Percentiles rank a stretch among this genome's conserved stretches.
phyloP scores from a whole-genome alignment of 2,888 invertebrate species.

The Apodemia mormo region DNA sequence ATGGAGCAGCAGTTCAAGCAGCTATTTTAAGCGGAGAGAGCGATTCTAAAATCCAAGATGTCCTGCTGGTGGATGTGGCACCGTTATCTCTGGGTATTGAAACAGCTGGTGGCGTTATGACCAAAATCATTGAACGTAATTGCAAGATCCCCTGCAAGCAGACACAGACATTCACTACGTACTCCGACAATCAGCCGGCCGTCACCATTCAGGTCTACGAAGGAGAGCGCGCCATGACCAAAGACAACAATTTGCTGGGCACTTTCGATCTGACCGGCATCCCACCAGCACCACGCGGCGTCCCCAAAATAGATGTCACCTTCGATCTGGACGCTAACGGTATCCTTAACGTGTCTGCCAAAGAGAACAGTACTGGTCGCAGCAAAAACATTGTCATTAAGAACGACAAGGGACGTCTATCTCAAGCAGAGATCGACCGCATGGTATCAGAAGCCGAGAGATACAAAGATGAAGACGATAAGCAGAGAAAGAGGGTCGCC shows the following conservation, averaged over 20 bases:
- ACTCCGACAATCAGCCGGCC: conserved; percentile 26
- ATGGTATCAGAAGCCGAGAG: conserved; percentile 89
- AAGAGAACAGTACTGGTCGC: conserved; percentile 84
- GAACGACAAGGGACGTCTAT: too few species aligned
- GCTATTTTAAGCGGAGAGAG: too few species aligned
- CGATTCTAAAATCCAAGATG: not conserved
- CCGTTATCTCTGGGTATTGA: not conserved
- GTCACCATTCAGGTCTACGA: too few species aligned
- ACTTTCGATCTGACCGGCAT: too few species aligned
- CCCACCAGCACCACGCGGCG: too few species aligned
- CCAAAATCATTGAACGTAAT: too few species aligned
- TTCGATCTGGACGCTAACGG: conserved; percentile 86
- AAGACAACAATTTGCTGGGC: too few species aligned
- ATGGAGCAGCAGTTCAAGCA: too few species aligned
- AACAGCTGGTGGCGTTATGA: too few species aligned
- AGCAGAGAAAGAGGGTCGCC: conserved; percentile 84
- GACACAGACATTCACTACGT: not conserved
- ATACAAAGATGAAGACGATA: conserved; percentile 87
- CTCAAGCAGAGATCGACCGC: conserved; percentile 67
- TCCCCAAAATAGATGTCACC: too few species aligned
- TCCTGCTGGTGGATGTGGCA: not conserved
- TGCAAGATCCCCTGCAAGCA: not conserved
- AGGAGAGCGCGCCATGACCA: too few species aligned
- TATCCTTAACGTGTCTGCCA: conserved; percentile 92
- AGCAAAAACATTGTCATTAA: conserved; percentile 83